A percentile compares a stretch with the other conserved stretches of the same genome.
Conservation (phyloP, 2,113 vertebrate species). For the Terrapene triunguis region DNA sequence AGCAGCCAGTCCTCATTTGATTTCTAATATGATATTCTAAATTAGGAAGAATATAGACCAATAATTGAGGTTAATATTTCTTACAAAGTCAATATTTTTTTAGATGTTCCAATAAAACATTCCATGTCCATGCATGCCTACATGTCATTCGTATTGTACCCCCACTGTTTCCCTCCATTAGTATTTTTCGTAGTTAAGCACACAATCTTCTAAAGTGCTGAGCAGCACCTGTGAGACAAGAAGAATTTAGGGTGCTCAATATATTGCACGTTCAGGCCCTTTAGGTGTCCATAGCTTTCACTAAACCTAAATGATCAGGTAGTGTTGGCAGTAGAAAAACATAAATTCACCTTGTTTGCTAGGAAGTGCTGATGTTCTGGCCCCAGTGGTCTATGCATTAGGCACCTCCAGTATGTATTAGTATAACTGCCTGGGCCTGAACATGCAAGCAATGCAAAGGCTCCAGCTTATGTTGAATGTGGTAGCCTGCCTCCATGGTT, state of each 20-base stretch:
- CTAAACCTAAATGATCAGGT: accelerated
- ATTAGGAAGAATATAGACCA: neutral
- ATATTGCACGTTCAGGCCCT: neutral
- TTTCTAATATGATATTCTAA: neutral
- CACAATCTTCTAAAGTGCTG: accelerated
- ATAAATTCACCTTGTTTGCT: neutral
- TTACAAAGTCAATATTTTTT: neutral
- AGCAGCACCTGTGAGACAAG: neutral
- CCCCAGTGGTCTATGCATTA: neutral
- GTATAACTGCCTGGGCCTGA: neutral
- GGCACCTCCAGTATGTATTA: neutral
- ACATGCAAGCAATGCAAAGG: neutral
- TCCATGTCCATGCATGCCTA: neutral
- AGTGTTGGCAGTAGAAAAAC: neutral
- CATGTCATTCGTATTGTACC: neutral
- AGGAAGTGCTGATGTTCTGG: neutral
- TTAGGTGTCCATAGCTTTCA: neutral
- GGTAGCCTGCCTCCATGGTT: neutral
- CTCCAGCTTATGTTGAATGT: neutral
- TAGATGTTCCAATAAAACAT: neutral
- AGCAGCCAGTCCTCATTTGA: neutral
- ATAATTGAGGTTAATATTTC: neutral
- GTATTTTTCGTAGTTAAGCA: neutral
- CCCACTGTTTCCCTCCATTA: neutral
- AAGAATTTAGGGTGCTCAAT: accelerated